Evolutionary conservation across 2,113 vertebrate species (phyloP), one percentile per base, ranked within the genome.

Genomic region (Cettia cetti): DNA sequence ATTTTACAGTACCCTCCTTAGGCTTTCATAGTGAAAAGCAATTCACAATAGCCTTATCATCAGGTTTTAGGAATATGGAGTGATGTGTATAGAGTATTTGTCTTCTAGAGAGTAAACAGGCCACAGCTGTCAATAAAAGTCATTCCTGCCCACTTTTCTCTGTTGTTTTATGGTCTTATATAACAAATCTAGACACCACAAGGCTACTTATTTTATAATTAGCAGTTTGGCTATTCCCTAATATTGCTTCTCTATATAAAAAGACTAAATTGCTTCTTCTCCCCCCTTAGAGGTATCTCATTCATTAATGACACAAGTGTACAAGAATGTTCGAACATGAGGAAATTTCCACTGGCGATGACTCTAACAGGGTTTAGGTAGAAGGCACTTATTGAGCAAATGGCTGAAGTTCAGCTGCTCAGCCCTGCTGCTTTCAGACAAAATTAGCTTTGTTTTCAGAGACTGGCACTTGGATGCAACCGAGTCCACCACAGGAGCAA

Each of bases 401-500:
- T 98, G 93, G 15, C 89, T 92, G 75, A 98, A 97, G 87, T 82
- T 97, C 75, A 98, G 96, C 98, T 98, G 98, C 21, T 97, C 95
- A 0, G 92, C 81, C 68, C 94, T 95, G 69, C 44, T 89, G 14
- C 49, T 91, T 49, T 92, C 71, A 60, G 98, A 98, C 63, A 98
- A 61, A 98, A 98, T 89, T n/a, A 98, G 66, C 87, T 98, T 98
- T 5, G 53, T 97, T 93, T 97, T 95, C 72, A 98, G 79, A 75
- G 92, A 75, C 23, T 98, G 97, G 84, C 97, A 98, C 33, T 97
- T 92, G 6, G 97, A 82, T 33, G 87, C 69, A 49, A 97, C 85
- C 0, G 84, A 90, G 27, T 98, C 97, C 56, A 98, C 85, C 9
- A 54, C 83, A 1, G 97, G 94, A 40, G 96, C 97, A 94, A 97